These are phyloP conservation scores for Nesometra sesokonis DNA, from an alignment of 35 echinoderm and acorn worm species.

Conservation along the genomic window DNA sequence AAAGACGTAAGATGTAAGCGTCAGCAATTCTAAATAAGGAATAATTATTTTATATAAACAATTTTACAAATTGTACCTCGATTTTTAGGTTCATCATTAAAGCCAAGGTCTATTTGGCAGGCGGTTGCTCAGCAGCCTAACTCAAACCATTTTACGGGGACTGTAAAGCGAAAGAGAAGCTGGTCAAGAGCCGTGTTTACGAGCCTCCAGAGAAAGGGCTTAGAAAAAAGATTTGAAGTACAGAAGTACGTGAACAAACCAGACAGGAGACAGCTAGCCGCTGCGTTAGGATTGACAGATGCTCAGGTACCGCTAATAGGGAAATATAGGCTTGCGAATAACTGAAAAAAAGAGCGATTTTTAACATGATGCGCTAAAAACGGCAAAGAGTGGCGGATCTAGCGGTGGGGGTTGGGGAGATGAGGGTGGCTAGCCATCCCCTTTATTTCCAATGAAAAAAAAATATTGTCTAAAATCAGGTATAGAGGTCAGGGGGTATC, in stretches of 20 bases:
- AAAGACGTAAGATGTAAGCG: too few species aligned
- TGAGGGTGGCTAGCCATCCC: too few species aligned
- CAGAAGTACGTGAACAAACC: constrained; percentile 99
- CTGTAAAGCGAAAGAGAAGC: constrained; percentile 60
- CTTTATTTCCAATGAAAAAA: too few species aligned
- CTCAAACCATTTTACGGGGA: not conserved
- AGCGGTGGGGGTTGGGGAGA: too few species aligned
- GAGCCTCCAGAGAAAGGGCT: constrained; percentile 71
- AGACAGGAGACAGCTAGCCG: constrained; percentile 76
- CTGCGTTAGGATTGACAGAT: constrained; percentile 79
- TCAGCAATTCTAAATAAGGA: too few species aligned
- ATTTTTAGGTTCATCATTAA: not conserved
- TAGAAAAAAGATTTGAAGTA: constrained; percentile 87
- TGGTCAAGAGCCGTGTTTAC: constrained; percentile 97
- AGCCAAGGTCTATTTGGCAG: not conserved
- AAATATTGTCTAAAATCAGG: too few species aligned
- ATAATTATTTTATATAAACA: not conserved
- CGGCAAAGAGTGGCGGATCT: too few species aligned
- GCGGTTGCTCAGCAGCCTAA: not conserved
- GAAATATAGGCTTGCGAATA: too few species aligned
- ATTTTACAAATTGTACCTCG: not conserved
- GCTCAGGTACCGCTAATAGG: constrained; percentile 93
- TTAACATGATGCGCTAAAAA: too few species aligned
- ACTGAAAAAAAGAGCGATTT: too few species aligned
- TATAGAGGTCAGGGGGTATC: too few species aligned